These are phyloP conservation scores for Pheosia tremula DNA, from an alignment of 2,888 invertebrate genomes.

Conservation along the genomic window DNA sequence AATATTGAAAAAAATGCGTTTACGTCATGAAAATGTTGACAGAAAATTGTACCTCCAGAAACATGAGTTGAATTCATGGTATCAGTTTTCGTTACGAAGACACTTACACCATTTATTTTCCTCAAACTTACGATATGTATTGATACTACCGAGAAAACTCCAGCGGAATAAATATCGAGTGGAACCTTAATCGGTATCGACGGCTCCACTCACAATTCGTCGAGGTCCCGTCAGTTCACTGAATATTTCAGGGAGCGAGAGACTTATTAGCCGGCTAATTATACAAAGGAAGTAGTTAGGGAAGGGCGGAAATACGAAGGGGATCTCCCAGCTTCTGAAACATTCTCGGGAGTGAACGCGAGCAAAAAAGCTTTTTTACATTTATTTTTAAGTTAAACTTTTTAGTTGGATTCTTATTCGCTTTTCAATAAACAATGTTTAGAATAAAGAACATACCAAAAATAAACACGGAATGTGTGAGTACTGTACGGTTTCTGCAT, in stretches of 20 bases:
- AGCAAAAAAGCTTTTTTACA: not conserved
- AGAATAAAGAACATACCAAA: too few species aligned
- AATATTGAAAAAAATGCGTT: too few species aligned
- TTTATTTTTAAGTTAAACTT: slow-evolving; percentile 3
- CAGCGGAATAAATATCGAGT: slow-evolving; percentile 42
- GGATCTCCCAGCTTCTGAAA: slow-evolving; percentile 23
- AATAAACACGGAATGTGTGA: not conserved
- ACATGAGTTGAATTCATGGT: too few species aligned
- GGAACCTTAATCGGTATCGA: slow-evolving; percentile 68
- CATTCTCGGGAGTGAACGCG: slow-evolving; percentile 16
- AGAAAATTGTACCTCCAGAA: too few species aligned
- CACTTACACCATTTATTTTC: not conserved
- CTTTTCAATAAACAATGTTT: not conserved
- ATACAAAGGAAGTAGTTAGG: slow-evolving; percentile 76
- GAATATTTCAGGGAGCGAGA: slow-evolving; percentile 70
- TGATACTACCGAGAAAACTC: slow-evolving; percentile 25
- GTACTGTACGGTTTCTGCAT: not conserved
- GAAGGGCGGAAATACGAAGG: slow-evolving; percentile 48
- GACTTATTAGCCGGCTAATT: slow-evolving; percentile 79
- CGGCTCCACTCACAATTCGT: slow-evolving; percentile 59
- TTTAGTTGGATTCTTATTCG: not conserved
- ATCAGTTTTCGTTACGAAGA: too few species aligned
- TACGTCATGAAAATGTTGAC: too few species aligned
- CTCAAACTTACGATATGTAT: slow-evolving; percentile 15
- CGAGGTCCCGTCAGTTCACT: slow-evolving; percentile 50